Evolutionary conservation across 2,888 invertebrate species (phyloP).

Genomic region (Coelinius sp.): DNA sequence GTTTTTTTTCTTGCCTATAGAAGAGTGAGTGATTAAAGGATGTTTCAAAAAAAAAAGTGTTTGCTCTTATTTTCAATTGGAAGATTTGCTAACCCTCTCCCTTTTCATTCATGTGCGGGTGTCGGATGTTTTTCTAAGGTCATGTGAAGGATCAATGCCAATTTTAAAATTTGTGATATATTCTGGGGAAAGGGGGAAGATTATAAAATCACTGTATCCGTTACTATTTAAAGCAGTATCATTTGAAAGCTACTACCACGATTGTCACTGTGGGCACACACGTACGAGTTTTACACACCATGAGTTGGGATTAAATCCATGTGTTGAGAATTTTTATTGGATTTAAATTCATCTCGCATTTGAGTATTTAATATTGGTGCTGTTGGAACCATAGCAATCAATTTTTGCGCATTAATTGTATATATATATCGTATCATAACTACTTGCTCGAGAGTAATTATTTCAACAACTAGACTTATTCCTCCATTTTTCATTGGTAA

Average conservation of each 20-base stretch:
- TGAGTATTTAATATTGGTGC: neutral
- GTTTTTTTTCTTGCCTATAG: conserved; percentile 30
- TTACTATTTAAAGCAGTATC: conserved; percentile 31
- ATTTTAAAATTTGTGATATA: conserved; percentile 34
- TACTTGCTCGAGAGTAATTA: neutral
- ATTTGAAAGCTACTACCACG: conserved; percentile 38
- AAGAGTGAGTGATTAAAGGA: conserved; percentile 15
- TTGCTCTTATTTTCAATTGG: conserved; percentile 28
- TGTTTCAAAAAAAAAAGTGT: conserved; percentile 11
- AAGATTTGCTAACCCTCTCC: conserved; percentile 19
- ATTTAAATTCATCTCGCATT: conserved; percentile 7
- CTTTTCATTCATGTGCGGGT: conserved; percentile 17
- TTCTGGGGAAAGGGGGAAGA: neutral
- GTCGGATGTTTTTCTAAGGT: conserved; percentile 27
- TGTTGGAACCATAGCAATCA: neutral
- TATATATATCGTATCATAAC: neutral
- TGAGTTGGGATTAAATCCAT: neutral
- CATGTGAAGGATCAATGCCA: conserved; percentile 31
- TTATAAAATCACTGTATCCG: too few relatives aligned
- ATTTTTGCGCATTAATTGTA: neutral
- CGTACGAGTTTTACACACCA: conserved; percentile 35
- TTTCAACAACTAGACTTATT: conserved; percentile 4
- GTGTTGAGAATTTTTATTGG: neutral
- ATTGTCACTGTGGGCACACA: conserved; percentile 47
- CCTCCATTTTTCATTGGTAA: neutral